Percentiles rank a stretch among this genome's conserved stretches.
Evolutionary conservation across 2,113 vertebrate species (phyloP).

Genomic region (Bufo bufo): DNA sequence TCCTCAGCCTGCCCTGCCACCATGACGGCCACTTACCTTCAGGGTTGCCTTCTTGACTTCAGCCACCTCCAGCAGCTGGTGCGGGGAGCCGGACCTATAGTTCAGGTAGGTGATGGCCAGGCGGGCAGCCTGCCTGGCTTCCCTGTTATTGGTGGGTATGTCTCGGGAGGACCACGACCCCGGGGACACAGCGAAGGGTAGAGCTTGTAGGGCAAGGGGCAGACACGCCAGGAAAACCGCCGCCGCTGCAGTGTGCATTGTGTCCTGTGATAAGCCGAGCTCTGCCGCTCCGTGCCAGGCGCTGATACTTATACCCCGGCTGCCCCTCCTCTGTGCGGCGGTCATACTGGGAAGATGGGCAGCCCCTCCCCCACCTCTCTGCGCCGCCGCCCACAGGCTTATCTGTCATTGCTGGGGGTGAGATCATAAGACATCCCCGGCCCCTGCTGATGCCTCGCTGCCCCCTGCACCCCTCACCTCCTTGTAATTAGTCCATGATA

Average conservation of each 20-base stretch:
- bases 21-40: conserved; percentile 64
- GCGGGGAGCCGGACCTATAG: conserved; percentile 63
- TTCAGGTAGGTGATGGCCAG: conserved; percentile 69
- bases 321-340: conserved; percentile 19
- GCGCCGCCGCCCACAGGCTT: neutral
- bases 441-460: neutral
- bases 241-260: neutral
- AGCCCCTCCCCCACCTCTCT: conserved; percentile 7
- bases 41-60: conserved; percentile 61
- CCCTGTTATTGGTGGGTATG: neutral
- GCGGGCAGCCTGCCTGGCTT: conserved; percentile 61
- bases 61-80: conserved; percentile 58
- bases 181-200: conserved; percentile 2
- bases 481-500: too few species aligned
- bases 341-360: conserved; percentile 31
- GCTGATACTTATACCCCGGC: conserved; percentile 1
- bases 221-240: neutral
- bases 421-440: too few species aligned
- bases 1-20: neutral
- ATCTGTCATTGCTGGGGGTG: neutral
- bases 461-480: too few species aligned
- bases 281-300: neutral
- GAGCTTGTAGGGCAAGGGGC: neutral
- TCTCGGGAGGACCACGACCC: neutral
- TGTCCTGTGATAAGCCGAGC: neutral